Evolutionary conservation across 2,113 vertebrate species (phyloP), one percentile per base, ranked within the genome.

Genomic region (Colinus virginianus): DNA sequence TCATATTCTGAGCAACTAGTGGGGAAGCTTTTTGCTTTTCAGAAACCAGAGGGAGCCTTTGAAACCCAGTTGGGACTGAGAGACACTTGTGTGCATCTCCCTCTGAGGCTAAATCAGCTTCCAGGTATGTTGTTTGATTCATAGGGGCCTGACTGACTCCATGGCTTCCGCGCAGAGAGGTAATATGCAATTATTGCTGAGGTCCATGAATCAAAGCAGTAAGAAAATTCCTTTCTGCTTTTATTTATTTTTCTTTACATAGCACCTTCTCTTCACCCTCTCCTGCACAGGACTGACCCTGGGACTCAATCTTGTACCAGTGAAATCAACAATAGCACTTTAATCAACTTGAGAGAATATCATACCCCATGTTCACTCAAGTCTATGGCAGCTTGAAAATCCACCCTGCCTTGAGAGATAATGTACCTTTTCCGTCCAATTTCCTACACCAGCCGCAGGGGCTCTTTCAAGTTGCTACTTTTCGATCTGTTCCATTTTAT

Each of bases 321-420:
- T 40, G 69, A 96, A 88, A 75, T 87, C 51, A 80, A n/a, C 56
- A 75, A 46, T 5, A 78, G 25, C 51, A 77, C 49, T 72, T 87
- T 7, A 67, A 62, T 79, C 42, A 91, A 6, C 63, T 90, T 92
- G 71, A 85, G 59, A 9, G 9, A 87, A 80, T 69, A 83, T 79
- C 55, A 83, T 40, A 18, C n/a, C 10, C 32, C 3, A 3, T 51
- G 51, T 87, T 92, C 48, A 66, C 58, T 84, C 67, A 89, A 72
- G 42, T 70, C 55, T 78, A 14, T 36, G 40, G 36, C 49, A 94
- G 51, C 38, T 79, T 82, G 71, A 91, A 87, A 59, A 74, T 63
- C 67, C 19, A 46, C 74, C 59, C 59, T 96, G 32, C 55, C 67
- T 2, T 5, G 28, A 89, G n/a, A 79, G 4, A 38, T 70, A 92